Percentiles rank a stretch among this genome's conserved stretches.
Conservation (phyloP, 2,888 invertebrate species). For the Amphiduros pacificus region DNA sequence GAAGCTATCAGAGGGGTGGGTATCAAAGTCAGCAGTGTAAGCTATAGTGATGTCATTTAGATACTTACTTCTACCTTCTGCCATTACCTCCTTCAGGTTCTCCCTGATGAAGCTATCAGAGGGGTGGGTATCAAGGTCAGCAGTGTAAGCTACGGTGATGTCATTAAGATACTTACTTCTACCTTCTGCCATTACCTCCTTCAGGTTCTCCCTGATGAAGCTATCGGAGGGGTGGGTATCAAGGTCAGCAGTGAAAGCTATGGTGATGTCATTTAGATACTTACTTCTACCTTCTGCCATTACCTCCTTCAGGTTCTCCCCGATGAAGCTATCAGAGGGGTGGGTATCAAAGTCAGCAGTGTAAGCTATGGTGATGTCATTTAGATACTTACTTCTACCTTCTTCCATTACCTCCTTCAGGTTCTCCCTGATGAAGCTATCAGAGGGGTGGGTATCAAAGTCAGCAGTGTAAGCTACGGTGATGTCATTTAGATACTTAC, state of each 20-base stretch:
- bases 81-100: slow-evolving; percentile 14
- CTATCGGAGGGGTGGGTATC: too few species aligned
- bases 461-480: slow-evolving; percentile 25
- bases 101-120: slow-evolving; percentile 7
- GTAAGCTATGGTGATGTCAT: slow-evolving; percentile 30
- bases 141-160: slow-evolving; percentile 25
- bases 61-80: slow-evolving; percentile 29
- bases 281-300: slow-evolving; percentile 27
- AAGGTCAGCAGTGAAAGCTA: too few species aligned
- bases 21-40: slow-evolving; percentile 20
- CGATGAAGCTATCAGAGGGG: slow-evolving; percentile 14
- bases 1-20: slow-evolving; percentile 6
- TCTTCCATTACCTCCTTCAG: slow-evolving; percentile 22
- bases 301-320: slow-evolving; percentile 17
- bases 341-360: slow-evolving; percentile 13
- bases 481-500: slow-evolving; percentile 30
- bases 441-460: slow-evolving; percentile 15
- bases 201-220: not conserved
- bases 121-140: slow-evolving; percentile 16
- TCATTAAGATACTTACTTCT: slow-evolving; percentile 25
- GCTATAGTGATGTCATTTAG: slow-evolving; percentile 28
- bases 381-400: slow-evolving; percentile 24
- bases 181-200: slow-evolving; percentile 18
- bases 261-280: too few species aligned
- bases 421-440: slow-evolving; percentile 13